Base-by-base conservation (phyloP, 2,888 invertebrate genomes). In the Polydrusus tereticollis region DNA sequence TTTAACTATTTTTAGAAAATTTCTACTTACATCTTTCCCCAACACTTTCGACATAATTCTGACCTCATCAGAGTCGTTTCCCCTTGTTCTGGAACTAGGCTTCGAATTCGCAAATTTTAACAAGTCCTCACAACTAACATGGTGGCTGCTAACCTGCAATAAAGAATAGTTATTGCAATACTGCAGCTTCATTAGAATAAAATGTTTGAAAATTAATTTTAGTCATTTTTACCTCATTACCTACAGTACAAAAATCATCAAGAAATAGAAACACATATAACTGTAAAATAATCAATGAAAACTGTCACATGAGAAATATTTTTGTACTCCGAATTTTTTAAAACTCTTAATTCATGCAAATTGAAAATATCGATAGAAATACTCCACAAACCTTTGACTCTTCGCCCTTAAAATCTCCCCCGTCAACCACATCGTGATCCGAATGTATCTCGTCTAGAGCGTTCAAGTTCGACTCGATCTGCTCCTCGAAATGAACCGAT, bases 121-220 rank as follows among this genome's bases (percentile, higher is more conserved):
- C 68, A 97, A 86, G 86, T 97, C 96, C 84, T 97, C 97, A 79
- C 96, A 96, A 57, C 95, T 96, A 0, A 96, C 96, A 78, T 95
- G 93, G 81, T 96, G 95, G 55, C 91, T 88, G 82, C 80, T 78
- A 0, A 73, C 58, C 73, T 73, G 21, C 1, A 41, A 29, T n/a
- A n/a, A n/a, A n/a, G n/a, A n/a, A n/a, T n/a, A n/a, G n/a, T 10
- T 10, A 36, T 36, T 2, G 12, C 5, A 36, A 36, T 36, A 36
- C 2, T 2, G 10, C 7, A 36, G 36, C 6, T 36, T 5, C 2
- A 36, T 36, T n/a, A n/a, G n/a, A n/a, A n/a, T n/a, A n/a, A n/a
- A n/a, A n/a, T n/a, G n/a, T n/a, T n/a, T n/a, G n/a, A n/a, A n/a
- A n/a, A n/a, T n/a, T n/a, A n/a, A n/a, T n/a, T n/a, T n/a, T n/a